These are phyloP conservation scores for Mixornis gularis DNA, from an alignment of 2,113 vertebrate genomes.

Conservation along the genomic window DNA sequence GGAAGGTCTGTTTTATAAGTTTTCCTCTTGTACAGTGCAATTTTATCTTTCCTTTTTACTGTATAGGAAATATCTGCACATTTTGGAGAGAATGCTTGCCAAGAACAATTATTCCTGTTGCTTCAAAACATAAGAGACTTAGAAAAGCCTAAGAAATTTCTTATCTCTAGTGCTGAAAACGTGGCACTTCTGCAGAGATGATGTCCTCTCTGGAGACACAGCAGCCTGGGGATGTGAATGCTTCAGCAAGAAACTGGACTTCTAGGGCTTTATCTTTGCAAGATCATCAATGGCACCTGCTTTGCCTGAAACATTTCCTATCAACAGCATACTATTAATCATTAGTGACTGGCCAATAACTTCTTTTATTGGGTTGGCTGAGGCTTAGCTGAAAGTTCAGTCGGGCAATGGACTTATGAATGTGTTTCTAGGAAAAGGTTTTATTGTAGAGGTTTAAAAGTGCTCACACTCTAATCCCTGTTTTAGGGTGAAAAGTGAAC, in stretches of 20 bases:
- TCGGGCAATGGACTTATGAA: neutral
- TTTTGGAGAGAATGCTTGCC: slow-evolving; percentile 11
- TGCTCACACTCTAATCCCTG: neutral
- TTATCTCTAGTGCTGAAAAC: slow-evolving; percentile 4
- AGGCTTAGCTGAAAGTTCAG: neutral
- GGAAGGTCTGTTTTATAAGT: slow-evolving; percentile 10
- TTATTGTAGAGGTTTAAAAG: neutral
- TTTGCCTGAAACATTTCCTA: neutral
- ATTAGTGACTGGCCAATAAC: neutral
- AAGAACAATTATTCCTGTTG: neutral
- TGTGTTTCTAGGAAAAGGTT: neutral
- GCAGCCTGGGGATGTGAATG: accelerated
- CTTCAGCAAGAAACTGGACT: neutral
- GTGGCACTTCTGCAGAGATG: neutral
- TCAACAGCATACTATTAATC: neutral
- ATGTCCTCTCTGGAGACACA: neutral
- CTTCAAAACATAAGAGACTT: neutral
- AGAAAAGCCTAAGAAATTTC: neutral
- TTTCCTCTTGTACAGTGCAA: neutral
- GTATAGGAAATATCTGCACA: slow-evolving; percentile 28
- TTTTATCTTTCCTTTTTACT: neutral
- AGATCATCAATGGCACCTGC: neutral
- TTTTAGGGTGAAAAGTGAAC: neutral
- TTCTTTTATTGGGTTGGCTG: neutral
- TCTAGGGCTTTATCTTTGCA: neutral